Conservation (phyloP, 92 coral and sea anemone species). For the Parazoanthus darwini region DNA sequence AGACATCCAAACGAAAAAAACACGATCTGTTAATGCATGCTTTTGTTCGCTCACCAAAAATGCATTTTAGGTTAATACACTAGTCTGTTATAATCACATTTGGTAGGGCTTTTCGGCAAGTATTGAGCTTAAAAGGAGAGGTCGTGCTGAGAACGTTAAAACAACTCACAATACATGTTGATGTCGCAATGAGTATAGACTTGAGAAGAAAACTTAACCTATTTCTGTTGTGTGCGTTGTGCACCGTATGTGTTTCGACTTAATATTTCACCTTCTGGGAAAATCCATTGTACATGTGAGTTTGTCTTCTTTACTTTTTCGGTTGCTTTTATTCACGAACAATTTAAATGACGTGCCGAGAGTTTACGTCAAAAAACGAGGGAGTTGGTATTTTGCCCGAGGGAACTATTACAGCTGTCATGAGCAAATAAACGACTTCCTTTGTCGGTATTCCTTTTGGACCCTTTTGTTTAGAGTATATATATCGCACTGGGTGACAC, state of each 20-base stretch:
- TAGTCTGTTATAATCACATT: constrained; percentile 1
- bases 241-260: constrained; percentile 30
- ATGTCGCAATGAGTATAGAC: neutral
- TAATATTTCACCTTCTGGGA: constrained; percentile 26
- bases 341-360: constrained; percentile 29
- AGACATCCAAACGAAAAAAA: constrained; percentile 1
- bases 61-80: neutral
- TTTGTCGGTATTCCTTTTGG: constrained; percentile 38
- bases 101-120: constrained; percentile 21
- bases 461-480: constrained; percentile 13
- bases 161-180: neutral
- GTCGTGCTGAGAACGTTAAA: constrained; percentile 31
- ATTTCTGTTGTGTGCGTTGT: too few species aligned
- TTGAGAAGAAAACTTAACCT: neutral
- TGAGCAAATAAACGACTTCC: constrained; percentile 18
- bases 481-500: constrained; percentile 3
- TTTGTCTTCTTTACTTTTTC: constrained; percentile 9
- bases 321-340: constrained; percentile 25
- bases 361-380: constrained; percentile 25
- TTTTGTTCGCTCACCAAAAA: neutral
- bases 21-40: neutral
- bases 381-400: constrained; percentile 23
- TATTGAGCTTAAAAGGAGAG: constrained; percentile 5
- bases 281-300: neutral
- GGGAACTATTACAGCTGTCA: constrained; percentile 20